phyloP scores from a whole-genome alignment of 2,113 vertebrate species.

The Myocastor coypus region DNA sequence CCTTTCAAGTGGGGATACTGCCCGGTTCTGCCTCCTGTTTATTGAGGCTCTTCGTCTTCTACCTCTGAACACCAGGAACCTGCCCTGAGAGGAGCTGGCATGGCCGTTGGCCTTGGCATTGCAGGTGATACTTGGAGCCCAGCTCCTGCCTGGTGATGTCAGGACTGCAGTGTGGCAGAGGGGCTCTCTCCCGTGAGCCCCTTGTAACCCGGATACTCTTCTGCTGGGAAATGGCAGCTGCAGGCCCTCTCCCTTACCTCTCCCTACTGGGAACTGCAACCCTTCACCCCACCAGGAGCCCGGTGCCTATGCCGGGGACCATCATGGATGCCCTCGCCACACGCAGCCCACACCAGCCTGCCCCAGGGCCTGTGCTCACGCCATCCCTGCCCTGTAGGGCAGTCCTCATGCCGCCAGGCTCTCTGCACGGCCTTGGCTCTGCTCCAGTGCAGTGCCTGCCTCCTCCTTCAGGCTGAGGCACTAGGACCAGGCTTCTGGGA shows the following conservation, averaged over 20 bases:
- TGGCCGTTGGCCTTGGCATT: background rate
- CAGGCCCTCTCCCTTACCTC: accelerated
- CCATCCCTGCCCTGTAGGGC: background rate
- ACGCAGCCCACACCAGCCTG: accelerated
- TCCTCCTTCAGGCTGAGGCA: background rate
- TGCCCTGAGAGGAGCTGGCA: accelerated
- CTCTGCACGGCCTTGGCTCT: background rate
- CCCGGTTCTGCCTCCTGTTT: background rate
- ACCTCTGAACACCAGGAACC: accelerated
- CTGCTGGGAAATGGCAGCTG: accelerated
- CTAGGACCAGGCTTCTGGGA: background rate
- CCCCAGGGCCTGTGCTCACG: background rate
- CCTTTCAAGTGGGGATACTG: background rate
- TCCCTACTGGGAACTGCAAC: too few relatives aligned
- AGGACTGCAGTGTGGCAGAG: too few relatives aligned
- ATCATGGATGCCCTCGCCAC: too few relatives aligned
- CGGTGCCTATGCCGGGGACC: background rate
- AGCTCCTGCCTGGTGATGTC: accelerated
- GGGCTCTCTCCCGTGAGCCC: background rate
- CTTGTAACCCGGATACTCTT: background rate
- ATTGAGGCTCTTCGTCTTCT: accelerated
- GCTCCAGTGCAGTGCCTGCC: background rate
- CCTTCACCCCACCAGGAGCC: background rate
- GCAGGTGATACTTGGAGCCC: background rate
- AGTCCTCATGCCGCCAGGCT: background rate